Conservation (phyloP, 2,797 vertebrate genomes). For the Fundulus diaphanus region DNA sequence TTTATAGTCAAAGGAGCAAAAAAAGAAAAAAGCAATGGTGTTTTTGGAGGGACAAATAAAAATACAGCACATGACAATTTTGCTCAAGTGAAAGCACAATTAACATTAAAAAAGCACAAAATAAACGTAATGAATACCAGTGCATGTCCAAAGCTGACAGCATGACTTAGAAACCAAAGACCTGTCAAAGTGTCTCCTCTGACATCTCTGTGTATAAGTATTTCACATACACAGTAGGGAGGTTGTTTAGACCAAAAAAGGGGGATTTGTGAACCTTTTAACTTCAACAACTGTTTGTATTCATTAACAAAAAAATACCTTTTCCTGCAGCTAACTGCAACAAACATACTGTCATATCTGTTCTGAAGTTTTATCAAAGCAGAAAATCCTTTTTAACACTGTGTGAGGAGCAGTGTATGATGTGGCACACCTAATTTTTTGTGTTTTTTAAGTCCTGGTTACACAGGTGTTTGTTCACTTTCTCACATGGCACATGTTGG, state of each 20-base stretch:
- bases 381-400: background rate
- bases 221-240: too few relatives aligned
- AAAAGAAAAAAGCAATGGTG: slow-evolving; percentile 56
- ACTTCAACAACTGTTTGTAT: background rate
- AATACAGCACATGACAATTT: slow-evolving; percentile 61
- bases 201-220: slow-evolving; percentile 1
- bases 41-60: slow-evolving; percentile 44
- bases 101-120: slow-evolving; percentile 43
- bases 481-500: slow-evolving; percentile 44
- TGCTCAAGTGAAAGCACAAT: slow-evolving; percentile 54
- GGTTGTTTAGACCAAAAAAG: too few relatives aligned
- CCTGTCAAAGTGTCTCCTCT: slow-evolving; percentile 39
- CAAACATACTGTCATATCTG: slow-evolving; percentile 1
- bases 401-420: background rate
- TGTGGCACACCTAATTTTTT: slow-evolving; percentile 17
- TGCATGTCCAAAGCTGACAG: slow-evolving; percentile 64
- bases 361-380: slow-evolving; percentile 5
- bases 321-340: background rate
- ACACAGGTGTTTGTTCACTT: slow-evolving; percentile 22
- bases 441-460: slow-evolving; percentile 18
- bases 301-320: background rate
- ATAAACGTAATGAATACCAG: slow-evolving; percentile 51
- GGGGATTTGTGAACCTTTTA: background rate
- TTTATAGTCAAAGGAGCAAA: slow-evolving; percentile 49
- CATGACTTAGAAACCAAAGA: slow-evolving; percentile 37